Evolutionary conservation across 2,797 vertebrate genomes (phyloP), one percentile per base, ranked within the genome.

Genomic region (Pampus argenteus): DNA sequence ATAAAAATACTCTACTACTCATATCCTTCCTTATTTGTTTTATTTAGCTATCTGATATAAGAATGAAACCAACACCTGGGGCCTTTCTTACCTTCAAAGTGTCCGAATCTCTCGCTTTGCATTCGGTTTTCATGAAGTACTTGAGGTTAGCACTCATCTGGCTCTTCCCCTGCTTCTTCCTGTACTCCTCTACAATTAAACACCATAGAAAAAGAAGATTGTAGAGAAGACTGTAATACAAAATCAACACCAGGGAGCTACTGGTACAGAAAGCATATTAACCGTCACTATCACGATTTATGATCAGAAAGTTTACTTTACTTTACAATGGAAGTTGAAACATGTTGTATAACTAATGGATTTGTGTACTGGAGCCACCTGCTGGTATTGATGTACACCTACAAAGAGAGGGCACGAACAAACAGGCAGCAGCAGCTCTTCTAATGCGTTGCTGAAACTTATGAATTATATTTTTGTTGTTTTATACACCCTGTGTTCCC

Each of bases 91-190:
- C 94, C 92, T 94, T 94, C 5, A 58, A 1, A 0, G 91, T 86
- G 62, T 91, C 82, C 0, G 71, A 81, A 17, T 70, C 50, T 9
- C 60, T 25, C 3, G 89, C 61, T 74, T 84, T 91, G 67, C 6
- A 34, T 22, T n/a, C n/a, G 0, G 51, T 78, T 15, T 50, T 47
- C 79, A 87, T 78, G 18, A 95, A 94, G 28, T 94, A 95, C 26
- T 83, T 42, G 28, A 95, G 91, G 68, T 94, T 95, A 4, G 47
- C 23, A 0, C 18, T 66, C 68, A 94, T 55, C 2, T 93, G 90
- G 61, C 85, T 94, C 82, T 88, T 89, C 58, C 75, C 78, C 63
- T 91, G 90, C 22, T 88, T 93, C 87, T 93, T 94, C 67, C 84
- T 86, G 83, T 91, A 94, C 79, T 94, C 93, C 42, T 95, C 95